Percentiles rank a stretch among this genome's conserved stretches.
phyloP scores from a whole-genome alignment of 2,113 vertebrate genomes.

The Cavia porcellus region DNA sequence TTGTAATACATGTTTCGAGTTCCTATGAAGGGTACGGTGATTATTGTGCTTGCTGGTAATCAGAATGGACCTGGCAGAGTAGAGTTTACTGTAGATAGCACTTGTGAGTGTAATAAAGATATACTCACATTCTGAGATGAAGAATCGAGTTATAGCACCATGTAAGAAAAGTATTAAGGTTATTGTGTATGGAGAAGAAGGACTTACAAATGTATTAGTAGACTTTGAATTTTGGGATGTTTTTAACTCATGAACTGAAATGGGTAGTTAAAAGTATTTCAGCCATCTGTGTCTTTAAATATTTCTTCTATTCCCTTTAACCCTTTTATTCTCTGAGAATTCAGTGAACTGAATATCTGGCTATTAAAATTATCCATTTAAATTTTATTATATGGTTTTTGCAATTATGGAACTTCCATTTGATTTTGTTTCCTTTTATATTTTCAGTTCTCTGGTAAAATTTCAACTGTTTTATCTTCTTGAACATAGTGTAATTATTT shows the following conservation, averaged over 20 bases:
- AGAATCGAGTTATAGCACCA: background rate
- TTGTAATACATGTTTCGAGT: background rate
- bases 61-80: background rate
- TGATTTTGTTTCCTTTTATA: background rate
- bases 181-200: background rate
- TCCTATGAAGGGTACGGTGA: background rate
- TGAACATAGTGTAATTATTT: background rate
- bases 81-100: background rate
- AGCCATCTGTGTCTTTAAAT: slow-evolving; percentile 23
- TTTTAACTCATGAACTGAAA: background rate
- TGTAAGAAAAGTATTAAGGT: background rate
- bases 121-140: background rate
- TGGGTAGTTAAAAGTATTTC: background rate
- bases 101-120: background rate
- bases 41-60: background rate
- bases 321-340: slow-evolving; percentile 28
- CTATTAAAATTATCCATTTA: background rate
- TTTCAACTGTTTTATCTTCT: slow-evolving; percentile 36
- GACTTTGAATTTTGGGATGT: background rate
- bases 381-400: background rate
- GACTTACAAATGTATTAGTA: background rate
- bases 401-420: background rate
- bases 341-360: background rate
- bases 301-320: background rate
- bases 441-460: background rate